These are phyloP conservation scores for Lagorchestes hirsutus DNA, from an alignment of 2,797 vertebrate genomes.

Conservation along the genomic window DNA sequence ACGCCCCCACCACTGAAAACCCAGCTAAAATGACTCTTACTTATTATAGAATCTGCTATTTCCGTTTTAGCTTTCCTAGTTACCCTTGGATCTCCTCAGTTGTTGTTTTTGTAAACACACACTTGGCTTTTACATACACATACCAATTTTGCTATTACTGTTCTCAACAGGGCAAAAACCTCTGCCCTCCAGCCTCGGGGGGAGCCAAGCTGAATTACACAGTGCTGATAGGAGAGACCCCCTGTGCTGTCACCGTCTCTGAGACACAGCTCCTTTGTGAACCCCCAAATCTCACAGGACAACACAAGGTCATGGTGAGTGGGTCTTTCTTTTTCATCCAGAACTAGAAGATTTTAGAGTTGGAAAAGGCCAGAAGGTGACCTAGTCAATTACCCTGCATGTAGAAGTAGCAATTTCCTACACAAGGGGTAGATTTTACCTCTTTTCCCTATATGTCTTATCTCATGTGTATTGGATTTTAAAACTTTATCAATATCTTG, in stretches of 20 bases:
- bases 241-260: conserved; percentile 95
- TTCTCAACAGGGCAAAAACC: conserved; percentile 94
- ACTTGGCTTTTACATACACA: neutral
- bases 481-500: neutral
- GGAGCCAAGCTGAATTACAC: conserved; percentile 99
- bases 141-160: conserved; percentile 23
- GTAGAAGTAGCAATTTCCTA: neutral
- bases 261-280: conserved; percentile 98
- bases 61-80: neutral
- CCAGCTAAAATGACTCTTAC: neutral
- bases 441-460: neutral
- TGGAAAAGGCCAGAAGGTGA: neutral
- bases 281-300: conserved; percentile 95
- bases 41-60: neutral
- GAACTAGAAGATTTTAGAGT: neutral
- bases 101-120: conserved; percentile 26
- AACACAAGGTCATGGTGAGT: conserved; percentile 94
- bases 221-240: conserved; percentile 95
- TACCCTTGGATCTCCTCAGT: neutral
- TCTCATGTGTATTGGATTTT: neutral
- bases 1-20: neutral
- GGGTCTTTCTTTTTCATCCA: neutral
- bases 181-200: conserved; percentile 94
- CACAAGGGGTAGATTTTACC: neutral
- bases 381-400: neutral